These are phyloP conservation scores for Peromyscus aztecus DNA, from an alignment of 2,797 vertebrate species.

Conservation along the genomic window DNA sequence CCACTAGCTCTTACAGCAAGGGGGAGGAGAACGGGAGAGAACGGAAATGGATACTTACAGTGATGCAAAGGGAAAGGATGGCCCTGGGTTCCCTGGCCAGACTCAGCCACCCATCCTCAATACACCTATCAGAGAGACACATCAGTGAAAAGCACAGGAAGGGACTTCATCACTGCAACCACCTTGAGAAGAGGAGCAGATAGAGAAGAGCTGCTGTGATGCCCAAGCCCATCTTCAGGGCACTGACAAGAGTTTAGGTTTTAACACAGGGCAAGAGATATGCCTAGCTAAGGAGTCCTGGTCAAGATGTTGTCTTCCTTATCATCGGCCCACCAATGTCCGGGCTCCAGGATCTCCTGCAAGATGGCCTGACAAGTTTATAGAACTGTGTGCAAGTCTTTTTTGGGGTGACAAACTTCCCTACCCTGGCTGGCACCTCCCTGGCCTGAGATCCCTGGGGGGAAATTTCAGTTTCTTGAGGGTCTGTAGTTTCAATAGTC, in stretches of 20 bases:
- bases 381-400: neutral
- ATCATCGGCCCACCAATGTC: neutral
- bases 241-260: neutral
- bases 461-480: neutral
- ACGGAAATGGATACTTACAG: accelerated
- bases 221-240: neutral
- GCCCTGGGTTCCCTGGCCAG: neutral
- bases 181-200: no score
- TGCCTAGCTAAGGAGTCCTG: neutral
- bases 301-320: neutral
- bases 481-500: neutral
- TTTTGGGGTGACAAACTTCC: neutral
- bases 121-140: neutral
- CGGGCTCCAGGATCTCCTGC: neutral
- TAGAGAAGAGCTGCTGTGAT: neutral
- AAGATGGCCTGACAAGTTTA: neutral
- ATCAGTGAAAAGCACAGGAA: neutral
- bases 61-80: neutral
- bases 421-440: neutral
- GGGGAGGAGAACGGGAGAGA: neutral
- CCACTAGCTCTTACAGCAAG: neutral
- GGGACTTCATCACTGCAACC: neutral
- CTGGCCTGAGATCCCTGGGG: neutral
- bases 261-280: neutral
- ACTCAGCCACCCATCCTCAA: neutral